Percentiles rank a stretch among this genome's conserved stretches.
These are phyloP conservation scores for Tiliacea aurago DNA, from an alignment of 2,888 invertebrate species.

Conservation along the genomic window DNA sequence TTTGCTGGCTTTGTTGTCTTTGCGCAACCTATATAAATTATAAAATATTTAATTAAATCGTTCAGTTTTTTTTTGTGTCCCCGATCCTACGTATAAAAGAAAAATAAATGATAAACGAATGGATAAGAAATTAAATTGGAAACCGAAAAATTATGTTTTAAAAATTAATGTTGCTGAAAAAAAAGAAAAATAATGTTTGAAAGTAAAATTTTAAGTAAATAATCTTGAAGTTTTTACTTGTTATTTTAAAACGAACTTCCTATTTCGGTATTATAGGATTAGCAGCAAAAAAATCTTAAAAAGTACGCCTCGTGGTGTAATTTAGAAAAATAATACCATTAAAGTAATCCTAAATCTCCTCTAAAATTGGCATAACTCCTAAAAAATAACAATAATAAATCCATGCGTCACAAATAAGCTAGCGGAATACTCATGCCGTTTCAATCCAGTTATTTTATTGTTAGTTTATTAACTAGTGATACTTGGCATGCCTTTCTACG, in stretches of 20 bases:
- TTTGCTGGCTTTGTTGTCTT: conserved; percentile 87
- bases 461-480: conserved; percentile 73
- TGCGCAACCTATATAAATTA: conserved; percentile 83
- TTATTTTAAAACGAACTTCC: neutral
- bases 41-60: conserved; percentile 19
- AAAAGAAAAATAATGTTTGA: neutral
- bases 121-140: neutral
- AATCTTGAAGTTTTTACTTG: neutral
- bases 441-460: conserved; percentile 66
- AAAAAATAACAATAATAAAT: conserved; percentile 38
- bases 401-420: conserved; percentile 79
- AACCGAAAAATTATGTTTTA: neutral
- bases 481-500: conserved; percentile 75
- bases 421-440: conserved; percentile 75
- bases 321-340: neutral
- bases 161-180: neutral
- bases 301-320: neutral
- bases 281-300: neutral
- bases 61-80: neutral
- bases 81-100: conserved; percentile 39
- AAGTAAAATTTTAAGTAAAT: neutral
- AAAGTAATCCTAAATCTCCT: neutral
- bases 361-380: neutral
- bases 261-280: neutral
- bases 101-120: conserved; percentile 2